A percentile compares a stretch with the other conserved stretches of the same genome.
These are phyloP conservation scores for Formica selysi DNA, from an alignment of 1,140 invertebrate species.

Conservation along the genomic window DNA sequence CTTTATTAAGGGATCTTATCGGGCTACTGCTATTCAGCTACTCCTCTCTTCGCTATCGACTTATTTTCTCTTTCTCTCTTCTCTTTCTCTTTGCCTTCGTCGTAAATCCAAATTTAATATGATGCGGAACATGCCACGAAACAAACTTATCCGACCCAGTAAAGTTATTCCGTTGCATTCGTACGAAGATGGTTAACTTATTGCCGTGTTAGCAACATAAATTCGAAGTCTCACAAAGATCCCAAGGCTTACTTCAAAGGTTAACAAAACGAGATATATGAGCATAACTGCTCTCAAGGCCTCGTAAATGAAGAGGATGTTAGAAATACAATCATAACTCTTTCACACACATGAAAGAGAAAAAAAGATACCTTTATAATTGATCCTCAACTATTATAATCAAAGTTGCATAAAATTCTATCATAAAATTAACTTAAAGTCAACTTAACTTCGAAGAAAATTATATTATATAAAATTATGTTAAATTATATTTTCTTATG, in stretches of 20 bases:
- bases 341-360: not conserved
- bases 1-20: conserved; percentile 45
- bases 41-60: not conserved
- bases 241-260: conserved; percentile 13
- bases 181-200: conserved; percentile 42
- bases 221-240: conserved; percentile 43
- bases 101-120: conserved; percentile 54
- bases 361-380: not conserved
- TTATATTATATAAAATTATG: not conserved
- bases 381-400: not conserved
- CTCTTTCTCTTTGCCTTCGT: conserved; percentile 19
- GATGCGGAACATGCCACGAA: conserved; percentile 49
- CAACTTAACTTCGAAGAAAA: not conserved
- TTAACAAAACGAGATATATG: not conserved
- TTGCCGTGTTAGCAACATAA: conserved; percentile 48
- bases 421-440: not conserved
- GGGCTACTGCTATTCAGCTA: conserved; percentile 16
- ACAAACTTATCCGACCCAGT: conserved; percentile 53
- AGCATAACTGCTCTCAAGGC: not conserved
- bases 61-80: conserved; percentile 23
- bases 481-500: too few relatives aligned
- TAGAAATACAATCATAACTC: not conserved
- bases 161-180: conserved; percentile 54
- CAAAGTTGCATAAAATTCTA: not conserved
- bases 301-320: not conserved